Conservation (phyloP, 2,113 vertebrate genomes). For the Mustela lutreola region DNA sequence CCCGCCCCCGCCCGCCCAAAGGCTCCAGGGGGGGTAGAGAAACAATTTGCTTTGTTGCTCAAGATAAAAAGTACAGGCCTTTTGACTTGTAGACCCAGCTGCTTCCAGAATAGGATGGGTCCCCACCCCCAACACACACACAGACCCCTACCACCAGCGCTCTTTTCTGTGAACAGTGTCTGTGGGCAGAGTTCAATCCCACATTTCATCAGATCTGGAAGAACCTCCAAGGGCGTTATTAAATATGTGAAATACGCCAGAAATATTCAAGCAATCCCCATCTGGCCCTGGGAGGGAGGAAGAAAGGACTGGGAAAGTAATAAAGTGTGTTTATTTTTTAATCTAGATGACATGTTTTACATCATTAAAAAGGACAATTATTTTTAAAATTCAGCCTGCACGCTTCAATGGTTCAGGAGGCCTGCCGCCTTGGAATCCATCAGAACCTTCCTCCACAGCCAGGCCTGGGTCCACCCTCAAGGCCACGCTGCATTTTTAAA, state of each 20-base stretch:
- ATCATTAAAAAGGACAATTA: constrained; percentile 76
- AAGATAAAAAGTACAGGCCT: constrained; percentile 67
- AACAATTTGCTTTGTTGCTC: constrained; percentile 72
- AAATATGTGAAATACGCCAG: neutral
- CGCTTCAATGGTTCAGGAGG: neutral
- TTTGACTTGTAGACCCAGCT: constrained; percentile 21
- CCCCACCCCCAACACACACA: neutral
- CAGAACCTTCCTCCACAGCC: constrained; percentile 61
- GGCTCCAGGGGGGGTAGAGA: constrained; percentile 18
- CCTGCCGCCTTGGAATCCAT: constrained; percentile 46
- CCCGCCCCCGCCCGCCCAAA: neutral
- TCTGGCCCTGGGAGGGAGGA: constrained; percentile 62
- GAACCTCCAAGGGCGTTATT: constrained; percentile 79
- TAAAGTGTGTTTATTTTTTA: constrained; percentile 73
- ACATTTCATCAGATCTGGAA: constrained; percentile 45
- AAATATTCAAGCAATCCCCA: constrained; percentile 58
- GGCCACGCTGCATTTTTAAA: constrained; percentile 42
- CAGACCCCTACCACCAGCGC: neutral
- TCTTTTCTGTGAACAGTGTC: constrained; percentile 26
- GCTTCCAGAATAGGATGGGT: constrained; percentile 51
- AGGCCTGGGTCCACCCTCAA: neutral
- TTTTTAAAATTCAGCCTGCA: constrained; percentile 63
- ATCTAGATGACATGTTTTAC: constrained; percentile 70
- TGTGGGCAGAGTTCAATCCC: constrained; percentile 50
- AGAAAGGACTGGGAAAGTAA: constrained; percentile 70